Percentiles rank a stretch among this genome's conserved stretches.
Conservation (phyloP, 2,888 invertebrate species). For the Pollenia griseotomentosa region DNA sequence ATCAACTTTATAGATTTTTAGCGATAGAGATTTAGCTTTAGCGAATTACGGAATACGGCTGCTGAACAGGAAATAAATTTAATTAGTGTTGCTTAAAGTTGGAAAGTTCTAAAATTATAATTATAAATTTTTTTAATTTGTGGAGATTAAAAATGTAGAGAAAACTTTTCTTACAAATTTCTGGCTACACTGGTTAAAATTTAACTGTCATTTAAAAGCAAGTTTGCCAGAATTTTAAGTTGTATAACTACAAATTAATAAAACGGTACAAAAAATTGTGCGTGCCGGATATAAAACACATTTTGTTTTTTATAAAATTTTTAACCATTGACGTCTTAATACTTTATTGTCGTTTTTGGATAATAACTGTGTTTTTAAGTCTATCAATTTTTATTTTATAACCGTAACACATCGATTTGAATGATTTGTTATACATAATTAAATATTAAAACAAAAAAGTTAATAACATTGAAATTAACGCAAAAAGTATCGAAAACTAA, state of each 20-base stretch:
- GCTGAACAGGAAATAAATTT: too few relatives aligned
- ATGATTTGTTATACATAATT: slow-evolving; percentile 65
- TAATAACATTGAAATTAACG: slow-evolving; percentile 50
- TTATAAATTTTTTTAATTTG: too few relatives aligned
- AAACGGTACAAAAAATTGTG: slow-evolving; percentile 46
- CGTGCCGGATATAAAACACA: slow-evolving; percentile 67
- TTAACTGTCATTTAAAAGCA: slow-evolving; percentile 20
- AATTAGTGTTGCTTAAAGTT: too few relatives aligned
- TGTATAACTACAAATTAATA: slow-evolving; percentile 3
- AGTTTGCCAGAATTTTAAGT: slow-evolving; percentile 2
- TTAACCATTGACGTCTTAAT: slow-evolving; percentile 18
- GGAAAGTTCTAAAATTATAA: too few relatives aligned
- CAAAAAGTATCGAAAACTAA: slow-evolving; percentile 38
- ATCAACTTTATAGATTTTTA: too few relatives aligned
- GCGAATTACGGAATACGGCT: too few relatives aligned
- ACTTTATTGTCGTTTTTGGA: slow-evolving; percentile 6
- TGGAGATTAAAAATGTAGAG: too few relatives aligned
- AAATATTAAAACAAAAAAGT: slow-evolving; percentile 59
- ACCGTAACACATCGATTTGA: slow-evolving; percentile 64
- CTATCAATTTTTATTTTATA: slow-evolving; percentile 11
- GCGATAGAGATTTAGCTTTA: too few relatives aligned
- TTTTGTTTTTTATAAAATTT: slow-evolving; percentile 45
- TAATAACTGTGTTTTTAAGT: neutral
- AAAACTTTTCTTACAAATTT: too few relatives aligned
- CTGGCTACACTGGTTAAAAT: neutral